phyloP scores from a whole-genome alignment of 2,888 invertebrate genomes.

The Oscheius sp. region DNA sequence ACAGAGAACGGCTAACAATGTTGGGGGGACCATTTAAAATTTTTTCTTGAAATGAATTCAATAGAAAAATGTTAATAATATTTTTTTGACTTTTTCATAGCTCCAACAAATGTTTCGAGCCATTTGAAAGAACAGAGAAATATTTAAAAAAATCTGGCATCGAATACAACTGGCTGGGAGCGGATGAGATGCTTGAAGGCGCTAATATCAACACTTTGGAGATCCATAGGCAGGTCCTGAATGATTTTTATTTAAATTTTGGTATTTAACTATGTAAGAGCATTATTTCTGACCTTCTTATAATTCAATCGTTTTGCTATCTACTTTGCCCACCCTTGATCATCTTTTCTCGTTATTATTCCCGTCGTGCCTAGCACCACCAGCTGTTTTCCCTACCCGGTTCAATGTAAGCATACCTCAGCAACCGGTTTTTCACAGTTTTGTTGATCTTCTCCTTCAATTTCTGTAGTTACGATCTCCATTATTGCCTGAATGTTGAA shows the following conservation, averaged over 20 bases:
- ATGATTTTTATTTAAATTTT: neutral
- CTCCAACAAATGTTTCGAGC: neutral
- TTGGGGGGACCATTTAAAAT: too few species aligned
- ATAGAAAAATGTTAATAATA: too few species aligned
- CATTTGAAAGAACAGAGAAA: neutral
- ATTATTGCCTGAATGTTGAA: neutral
- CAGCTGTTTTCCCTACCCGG: neutral
- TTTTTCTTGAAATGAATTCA: too few species aligned
- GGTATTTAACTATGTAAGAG: neutral
- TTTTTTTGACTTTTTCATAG: too few species aligned
- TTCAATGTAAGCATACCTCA: neutral
- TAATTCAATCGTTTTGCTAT: too few species aligned
- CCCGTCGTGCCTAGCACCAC: neutral
- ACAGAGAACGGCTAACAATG: too few species aligned
- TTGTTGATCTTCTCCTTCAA: neutral
- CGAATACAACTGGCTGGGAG: slow-evolving; percentile 14
- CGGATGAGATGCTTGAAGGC: slow-evolving; percentile 10
- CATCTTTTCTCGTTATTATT: neutral
- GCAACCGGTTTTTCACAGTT: neutral
- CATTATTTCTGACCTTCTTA: neutral
- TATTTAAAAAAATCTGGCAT: slow-evolving; percentile 11
- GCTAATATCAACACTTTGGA: slow-evolving; percentile 2
- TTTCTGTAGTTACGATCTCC: neutral
- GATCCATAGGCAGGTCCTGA: slow-evolving; percentile 16
- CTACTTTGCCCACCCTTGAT: neutral